phyloP scores from a whole-genome alignment of 2,113 vertebrate species.

The Syngnathus scovelli region DNA sequence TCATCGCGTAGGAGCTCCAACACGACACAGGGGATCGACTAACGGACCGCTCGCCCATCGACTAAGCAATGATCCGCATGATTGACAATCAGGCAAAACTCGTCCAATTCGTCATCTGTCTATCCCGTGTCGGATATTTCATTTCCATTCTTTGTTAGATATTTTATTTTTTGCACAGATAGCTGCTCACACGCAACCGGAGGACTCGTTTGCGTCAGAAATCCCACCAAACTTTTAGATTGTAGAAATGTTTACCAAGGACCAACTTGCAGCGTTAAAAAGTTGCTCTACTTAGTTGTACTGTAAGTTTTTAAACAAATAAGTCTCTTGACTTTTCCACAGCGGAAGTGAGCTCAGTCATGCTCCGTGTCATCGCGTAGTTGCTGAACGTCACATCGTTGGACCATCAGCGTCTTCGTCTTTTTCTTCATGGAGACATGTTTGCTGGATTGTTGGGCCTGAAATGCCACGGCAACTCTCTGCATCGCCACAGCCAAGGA shows the following conservation, averaged over 20 bases:
- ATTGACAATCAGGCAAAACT: background rate
- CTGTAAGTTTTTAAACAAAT: conserved; percentile 5
- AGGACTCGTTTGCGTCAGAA: background rate
- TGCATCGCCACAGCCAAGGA: conserved; percentile 37
- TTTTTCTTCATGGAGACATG: conserved; percentile 47
- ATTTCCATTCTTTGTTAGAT: background rate
- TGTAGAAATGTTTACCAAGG: conserved; percentile 4
- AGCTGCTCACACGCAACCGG: background rate
- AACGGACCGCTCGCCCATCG: conserved; percentile 33
- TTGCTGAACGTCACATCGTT: conserved; percentile 5
- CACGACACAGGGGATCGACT: conserved; percentile 41
- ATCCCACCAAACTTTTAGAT: background rate
- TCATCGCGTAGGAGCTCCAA: conserved; percentile 59
- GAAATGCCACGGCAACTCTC: conserved; percentile 39
- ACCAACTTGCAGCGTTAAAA: conserved; percentile 16
- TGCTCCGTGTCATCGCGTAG: conserved; percentile 7
- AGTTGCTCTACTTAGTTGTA: background rate
- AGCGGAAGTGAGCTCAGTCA: conserved; percentile 64
- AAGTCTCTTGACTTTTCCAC: conserved; percentile 42
- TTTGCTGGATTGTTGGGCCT: conserved; percentile 68
- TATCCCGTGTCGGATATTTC: background rate
- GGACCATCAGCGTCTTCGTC: conserved; percentile 12
- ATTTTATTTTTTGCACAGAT: background rate
- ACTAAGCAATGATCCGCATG: conserved; percentile 2
- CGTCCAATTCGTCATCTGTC: background rate